Evolutionary conservation across 2,888 invertebrate species (phyloP).

Genomic region (Uropetala carovei): DNA sequence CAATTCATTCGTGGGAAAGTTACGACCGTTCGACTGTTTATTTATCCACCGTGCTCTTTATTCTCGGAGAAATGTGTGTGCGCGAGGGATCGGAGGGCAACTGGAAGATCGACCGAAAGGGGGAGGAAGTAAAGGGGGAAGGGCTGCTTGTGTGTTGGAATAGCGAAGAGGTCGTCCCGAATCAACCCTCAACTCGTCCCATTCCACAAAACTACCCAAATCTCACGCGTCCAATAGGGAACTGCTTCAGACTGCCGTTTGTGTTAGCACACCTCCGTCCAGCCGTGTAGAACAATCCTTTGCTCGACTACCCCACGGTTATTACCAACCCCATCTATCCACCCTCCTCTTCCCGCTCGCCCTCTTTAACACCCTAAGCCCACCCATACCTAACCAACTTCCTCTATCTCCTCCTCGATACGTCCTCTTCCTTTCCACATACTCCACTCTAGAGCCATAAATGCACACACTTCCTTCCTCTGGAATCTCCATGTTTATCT

Average conservation of each 20-base stretch:
- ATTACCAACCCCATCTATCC: neutral
- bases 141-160: too few species aligned
- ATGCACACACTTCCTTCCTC: neutral
- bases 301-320: neutral
- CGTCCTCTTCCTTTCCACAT: neutral
- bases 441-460: neutral
- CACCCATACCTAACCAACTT: neutral
- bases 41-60: neutral
- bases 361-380: neutral
- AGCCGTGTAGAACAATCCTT: neutral
- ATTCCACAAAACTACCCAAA: too few species aligned
- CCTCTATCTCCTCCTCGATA: neutral
- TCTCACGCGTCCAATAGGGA: too few species aligned
- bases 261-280: neutral
- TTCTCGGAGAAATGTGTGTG: neutral
- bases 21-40: neutral
- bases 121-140: too few species aligned
- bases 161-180: too few species aligned
- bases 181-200: too few species aligned
- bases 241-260: neutral
- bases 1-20: constrained; percentile 29
- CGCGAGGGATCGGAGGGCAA: neutral
- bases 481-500: neutral
- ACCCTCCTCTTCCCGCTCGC: neutral
- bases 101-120: neutral